Evolutionary conservation across 2,113 vertebrate genomes (phyloP).

Genomic region (Kryptolebias marmoratus): DNA sequence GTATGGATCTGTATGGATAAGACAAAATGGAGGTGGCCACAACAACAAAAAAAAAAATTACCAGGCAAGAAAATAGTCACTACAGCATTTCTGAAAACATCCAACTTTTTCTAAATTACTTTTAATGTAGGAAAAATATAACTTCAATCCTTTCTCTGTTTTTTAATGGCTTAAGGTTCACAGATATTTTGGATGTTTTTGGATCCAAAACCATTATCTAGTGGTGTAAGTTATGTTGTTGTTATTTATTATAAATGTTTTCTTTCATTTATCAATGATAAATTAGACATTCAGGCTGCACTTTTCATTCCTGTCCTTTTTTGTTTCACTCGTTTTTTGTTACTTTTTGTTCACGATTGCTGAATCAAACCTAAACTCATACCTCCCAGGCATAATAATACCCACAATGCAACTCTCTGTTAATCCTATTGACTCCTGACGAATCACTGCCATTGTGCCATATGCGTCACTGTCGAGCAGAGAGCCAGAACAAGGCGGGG

Average conservation of each 20-base stretch:
- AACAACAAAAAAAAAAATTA: background rate
- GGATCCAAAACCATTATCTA: background rate
- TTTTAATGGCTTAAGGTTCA: no score
- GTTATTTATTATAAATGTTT: conserved; percentile 25
- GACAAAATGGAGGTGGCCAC: background rate
- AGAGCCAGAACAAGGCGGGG: conserved; percentile 41
- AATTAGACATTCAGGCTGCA: conserved; percentile 52
- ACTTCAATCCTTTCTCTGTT: no score
- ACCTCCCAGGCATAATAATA: conserved; percentile 51
- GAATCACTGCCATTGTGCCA: conserved; percentile 52
- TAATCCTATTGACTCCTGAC: conserved; percentile 72
- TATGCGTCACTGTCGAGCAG: conserved; percentile 59
- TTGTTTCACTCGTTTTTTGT: conserved; percentile 19
- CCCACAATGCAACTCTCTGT: conserved; percentile 64
- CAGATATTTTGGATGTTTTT: no score
- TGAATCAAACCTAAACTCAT: conserved; percentile 49
- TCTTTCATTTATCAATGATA: conserved; percentile 34
- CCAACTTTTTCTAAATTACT: background rate
- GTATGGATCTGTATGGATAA: no score
- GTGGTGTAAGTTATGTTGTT: background rate
- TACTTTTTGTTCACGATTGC: conserved; percentile 18
- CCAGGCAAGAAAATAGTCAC: background rate
- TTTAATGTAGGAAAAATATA: no score
- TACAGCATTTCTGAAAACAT: background rate
- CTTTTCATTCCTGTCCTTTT: conserved; percentile 29